Conservation (phyloP, 2,888 invertebrate species). For the Plebejus anna region DNA sequence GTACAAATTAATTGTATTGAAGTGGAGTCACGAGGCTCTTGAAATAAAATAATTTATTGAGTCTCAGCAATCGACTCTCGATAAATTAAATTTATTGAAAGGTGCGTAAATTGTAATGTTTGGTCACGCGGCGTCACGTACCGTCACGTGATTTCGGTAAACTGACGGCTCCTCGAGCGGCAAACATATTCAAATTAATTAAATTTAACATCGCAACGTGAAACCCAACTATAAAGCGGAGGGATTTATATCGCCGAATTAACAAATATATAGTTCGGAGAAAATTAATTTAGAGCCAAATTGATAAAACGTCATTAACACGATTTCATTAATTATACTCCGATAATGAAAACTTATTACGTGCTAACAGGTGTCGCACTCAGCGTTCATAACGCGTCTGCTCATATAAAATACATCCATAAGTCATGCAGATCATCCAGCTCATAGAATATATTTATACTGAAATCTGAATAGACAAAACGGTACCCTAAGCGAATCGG, state of each 20-base stretch:
- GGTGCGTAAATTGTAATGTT: background rate
- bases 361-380: background rate
- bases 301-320: background rate
- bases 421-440: background rate
- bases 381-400: background rate
- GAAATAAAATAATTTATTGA: background rate
- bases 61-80: background rate
- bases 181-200: background rate
- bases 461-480: background rate
- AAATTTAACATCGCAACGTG: background rate
- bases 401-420: background rate
- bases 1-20: background rate
- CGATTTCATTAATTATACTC: conserved; percentile 4
- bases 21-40: background rate
- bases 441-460: background rate
- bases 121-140: background rate
- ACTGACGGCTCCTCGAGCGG: background rate
- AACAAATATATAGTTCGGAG: background rate
- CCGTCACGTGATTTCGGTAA: background rate
- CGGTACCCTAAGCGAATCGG: background rate
- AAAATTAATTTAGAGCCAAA: conserved; percentile 1
- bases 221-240: background rate
- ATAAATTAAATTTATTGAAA: background rate
- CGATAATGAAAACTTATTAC: conserved; percentile 7
- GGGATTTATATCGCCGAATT: background rate